These are phyloP conservation scores for Capitella teleta DNA, from an alignment of 1,140 invertebrate genomes.

Conservation along the genomic window DNA sequence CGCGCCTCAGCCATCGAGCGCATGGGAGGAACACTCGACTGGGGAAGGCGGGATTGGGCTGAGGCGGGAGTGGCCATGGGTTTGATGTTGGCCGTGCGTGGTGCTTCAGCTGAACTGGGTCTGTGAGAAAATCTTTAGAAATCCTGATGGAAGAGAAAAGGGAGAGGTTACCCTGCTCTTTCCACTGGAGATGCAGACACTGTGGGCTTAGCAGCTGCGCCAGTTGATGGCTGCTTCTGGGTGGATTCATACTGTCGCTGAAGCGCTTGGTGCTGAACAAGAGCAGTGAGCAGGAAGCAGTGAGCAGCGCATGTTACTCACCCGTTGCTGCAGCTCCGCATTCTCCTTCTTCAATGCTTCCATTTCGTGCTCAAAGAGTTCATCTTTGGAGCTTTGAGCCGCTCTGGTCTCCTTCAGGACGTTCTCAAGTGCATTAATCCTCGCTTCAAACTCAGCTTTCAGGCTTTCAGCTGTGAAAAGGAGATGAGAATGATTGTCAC, in stretches of 20 bases:
- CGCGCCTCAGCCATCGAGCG: slow-evolving; percentile 47
- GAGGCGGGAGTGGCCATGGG: slow-evolving; percentile 66
- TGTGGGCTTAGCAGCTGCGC: slow-evolving; percentile 25
- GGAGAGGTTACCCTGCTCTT: slow-evolving; percentile 8
- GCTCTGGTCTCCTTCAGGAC: too few relatives aligned
- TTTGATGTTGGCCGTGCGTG: slow-evolving; percentile 80
- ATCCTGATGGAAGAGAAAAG: background rate
- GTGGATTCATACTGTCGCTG: slow-evolving; percentile 65
- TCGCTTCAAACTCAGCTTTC: too few relatives aligned
- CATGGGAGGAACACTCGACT: slow-evolving; percentile 40
- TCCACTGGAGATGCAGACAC: slow-evolving; percentile 18
- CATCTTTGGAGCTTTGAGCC: too few relatives aligned
- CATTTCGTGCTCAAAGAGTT: too few relatives aligned
- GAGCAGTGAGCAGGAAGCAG: background rate
- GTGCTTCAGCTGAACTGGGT: slow-evolving; percentile 63
- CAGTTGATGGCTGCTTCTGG: slow-evolving; percentile 36
- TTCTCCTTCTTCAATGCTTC: slow-evolving; percentile 49
- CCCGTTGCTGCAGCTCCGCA: slow-evolving; percentile 52
- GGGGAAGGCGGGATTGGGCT: slow-evolving; percentile 9
- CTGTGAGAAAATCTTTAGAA: slow-evolving; percentile 21
- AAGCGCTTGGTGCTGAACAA: slow-evolving; percentile 45
- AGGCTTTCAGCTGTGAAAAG: too few relatives aligned
- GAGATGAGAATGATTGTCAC: too few relatives aligned
- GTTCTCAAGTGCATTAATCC: too few relatives aligned
- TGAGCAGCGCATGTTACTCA: slow-evolving; percentile 26